phyloP scores from a whole-genome alignment of 2,888 invertebrate genomes.

The Agonopterix alstromeriana region DNA sequence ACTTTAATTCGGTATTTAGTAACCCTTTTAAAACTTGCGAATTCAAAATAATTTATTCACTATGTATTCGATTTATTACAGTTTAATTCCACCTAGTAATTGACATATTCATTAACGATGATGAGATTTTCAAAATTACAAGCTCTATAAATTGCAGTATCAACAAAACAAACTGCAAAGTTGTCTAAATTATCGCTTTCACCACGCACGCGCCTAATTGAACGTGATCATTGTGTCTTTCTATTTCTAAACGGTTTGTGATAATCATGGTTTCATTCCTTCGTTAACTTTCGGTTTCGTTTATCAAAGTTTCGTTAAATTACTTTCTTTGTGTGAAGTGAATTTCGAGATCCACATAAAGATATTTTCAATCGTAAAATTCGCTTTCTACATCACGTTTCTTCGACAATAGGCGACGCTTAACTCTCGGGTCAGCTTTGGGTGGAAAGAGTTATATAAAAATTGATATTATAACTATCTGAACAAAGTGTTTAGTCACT shows the following conservation, averaged over 20 bases:
- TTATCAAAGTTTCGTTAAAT: conserved; percentile 34
- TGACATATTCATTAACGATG: too few relatives aligned
- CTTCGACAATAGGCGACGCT: conserved; percentile 19
- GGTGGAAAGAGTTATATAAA: conserved; percentile 18
- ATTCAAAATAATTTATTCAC: too few relatives aligned
- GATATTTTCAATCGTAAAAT: conserved; percentile 28
- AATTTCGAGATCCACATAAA: conserved; percentile 24
- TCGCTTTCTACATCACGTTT: conserved; percentile 53
- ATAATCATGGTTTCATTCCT: conserved; percentile 27
- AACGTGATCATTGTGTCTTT: conserved; percentile 27
- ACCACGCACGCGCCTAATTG: conserved; percentile 29
- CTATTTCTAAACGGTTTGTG: conserved; percentile 22
- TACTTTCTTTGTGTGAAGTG: conserved; percentile 40
- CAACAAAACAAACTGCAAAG: conserved; percentile 8
- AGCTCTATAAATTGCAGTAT: too few relatives aligned
- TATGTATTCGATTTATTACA: too few relatives aligned
- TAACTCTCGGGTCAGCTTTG: conserved; percentile 12
- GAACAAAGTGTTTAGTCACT: conserved; percentile 38
- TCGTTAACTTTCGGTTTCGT: conserved; percentile 48
- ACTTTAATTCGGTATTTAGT: too few relatives aligned
- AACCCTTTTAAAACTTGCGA: too few relatives aligned
- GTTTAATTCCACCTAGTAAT: too few relatives aligned
- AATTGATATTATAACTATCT: conserved; percentile 29
- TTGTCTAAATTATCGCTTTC: conserved; percentile 33
- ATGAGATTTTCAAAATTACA: too few relatives aligned